A percentile compares a stretch with the other conserved stretches of the same genome.
Conservation (phyloP, 1,140 invertebrate genomes). For the Galleria mellonella region DNA sequence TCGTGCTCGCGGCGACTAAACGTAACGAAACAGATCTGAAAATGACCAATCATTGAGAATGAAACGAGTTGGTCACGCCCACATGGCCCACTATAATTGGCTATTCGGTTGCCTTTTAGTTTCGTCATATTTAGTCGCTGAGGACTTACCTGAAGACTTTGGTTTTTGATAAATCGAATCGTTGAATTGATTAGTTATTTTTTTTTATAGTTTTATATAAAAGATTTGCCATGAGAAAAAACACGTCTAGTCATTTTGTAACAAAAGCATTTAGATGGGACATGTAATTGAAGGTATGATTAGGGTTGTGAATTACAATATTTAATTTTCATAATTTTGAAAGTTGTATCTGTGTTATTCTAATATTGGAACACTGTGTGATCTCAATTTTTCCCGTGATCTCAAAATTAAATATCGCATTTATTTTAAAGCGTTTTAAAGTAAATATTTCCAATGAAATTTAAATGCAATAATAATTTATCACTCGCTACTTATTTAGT, state of each 20-base stretch:
- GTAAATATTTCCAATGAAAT: constrained; percentile 16
- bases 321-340: constrained; percentile 42
- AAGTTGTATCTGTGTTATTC: constrained; percentile 18
- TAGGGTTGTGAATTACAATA: constrained; percentile 71
- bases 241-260: constrained; percentile 62
- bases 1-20: no score
- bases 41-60: not conserved
- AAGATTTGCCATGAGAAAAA: constrained; percentile 55
- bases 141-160: no score
- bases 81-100: no score
- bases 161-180: no score
- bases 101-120: no score
- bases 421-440: constrained; percentile 44
- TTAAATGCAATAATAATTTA: constrained; percentile 42
- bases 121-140: no score
- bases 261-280: constrained; percentile 44
- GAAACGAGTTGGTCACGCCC: not conserved
- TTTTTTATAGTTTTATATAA: constrained; percentile 21
- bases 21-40: no score
- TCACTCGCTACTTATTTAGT: constrained; percentile 36
- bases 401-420: constrained; percentile 61
- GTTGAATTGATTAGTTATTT: not conserved
- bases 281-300: constrained; percentile 40
- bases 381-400: constrained; percentile 62
- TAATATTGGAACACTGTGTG: constrained; percentile 42